Conservation (phyloP, 2,113 vertebrate genomes). For the Oophaga pumilio region DNA sequence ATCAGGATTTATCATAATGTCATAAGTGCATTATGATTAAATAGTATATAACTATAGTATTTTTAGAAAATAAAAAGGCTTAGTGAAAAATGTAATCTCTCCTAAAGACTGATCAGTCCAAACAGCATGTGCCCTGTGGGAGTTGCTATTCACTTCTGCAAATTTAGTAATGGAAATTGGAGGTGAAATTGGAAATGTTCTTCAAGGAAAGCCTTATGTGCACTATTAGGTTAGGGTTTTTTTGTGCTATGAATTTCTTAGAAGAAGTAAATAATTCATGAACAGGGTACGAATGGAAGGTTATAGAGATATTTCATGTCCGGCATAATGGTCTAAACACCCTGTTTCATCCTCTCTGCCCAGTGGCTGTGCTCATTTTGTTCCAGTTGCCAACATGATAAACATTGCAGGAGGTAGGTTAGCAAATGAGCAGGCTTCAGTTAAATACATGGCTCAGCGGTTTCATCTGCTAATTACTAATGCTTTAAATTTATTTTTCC, state of each 20-base stretch:
- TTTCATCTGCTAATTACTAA: constrained; percentile 41
- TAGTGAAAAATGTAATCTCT: constrained; percentile 23
- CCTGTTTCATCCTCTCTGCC: constrained; percentile 18
- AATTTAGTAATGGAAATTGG: constrained; percentile 53
- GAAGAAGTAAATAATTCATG: constrained; percentile 51
- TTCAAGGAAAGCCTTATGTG: constrained; percentile 46
- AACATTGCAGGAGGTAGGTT: constrained; percentile 5
- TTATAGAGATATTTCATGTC: constrained; percentile 49
- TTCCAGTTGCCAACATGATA: constrained; percentile 26
- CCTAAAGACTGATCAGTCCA: constrained; percentile 46
- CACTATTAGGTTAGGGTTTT: constrained; percentile 28
- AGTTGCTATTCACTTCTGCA: constrained; percentile 40
- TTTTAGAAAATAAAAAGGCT: not conserved
- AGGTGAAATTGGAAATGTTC: constrained; percentile 53
- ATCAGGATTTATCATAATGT: too few species aligned
- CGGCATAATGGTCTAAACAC: constrained; percentile 36
- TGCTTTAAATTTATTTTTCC: constrained; percentile 44
- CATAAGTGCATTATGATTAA: too few species aligned
- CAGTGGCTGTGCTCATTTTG: constrained; percentile 26
- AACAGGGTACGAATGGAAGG: not conserved
- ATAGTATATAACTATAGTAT: too few species aligned
- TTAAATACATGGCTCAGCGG: constrained; percentile 17
- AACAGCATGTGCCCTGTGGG: constrained; percentile 23
- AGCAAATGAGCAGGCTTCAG: not conserved
- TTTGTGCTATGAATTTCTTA: constrained; percentile 46